These are phyloP conservation scores for Talpa occidentalis DNA, from an alignment of 2,113 vertebrate species.

Conservation along the genomic window DNA sequence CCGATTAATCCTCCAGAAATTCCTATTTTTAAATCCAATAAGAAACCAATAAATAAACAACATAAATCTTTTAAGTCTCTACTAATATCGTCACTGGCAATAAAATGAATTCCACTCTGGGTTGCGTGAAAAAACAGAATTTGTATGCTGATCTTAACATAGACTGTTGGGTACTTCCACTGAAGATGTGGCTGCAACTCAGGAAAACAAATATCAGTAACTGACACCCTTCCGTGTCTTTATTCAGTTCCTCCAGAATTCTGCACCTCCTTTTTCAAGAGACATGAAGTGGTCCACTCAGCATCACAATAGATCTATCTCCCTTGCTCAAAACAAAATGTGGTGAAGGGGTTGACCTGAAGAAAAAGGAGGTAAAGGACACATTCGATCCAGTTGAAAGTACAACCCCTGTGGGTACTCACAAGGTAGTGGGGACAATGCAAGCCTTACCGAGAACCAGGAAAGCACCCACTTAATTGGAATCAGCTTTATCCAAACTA, in stretches of 20 bases:
- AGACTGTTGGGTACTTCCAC: neutral
- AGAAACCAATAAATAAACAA: neutral
- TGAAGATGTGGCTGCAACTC: neutral
- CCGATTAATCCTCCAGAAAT: neutral
- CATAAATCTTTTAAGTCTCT: neutral
- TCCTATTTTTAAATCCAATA: neutral
- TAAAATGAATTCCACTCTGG: constrained; percentile 55
- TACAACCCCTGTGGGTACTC: neutral
- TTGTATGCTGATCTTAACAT: constrained; percentile 5
- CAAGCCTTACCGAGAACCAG: neutral
- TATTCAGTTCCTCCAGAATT: neutral
- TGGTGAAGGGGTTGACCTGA: neutral
- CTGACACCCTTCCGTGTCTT: neutral
- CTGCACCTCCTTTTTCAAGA: neutral
- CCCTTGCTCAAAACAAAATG: neutral
- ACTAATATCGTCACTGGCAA: neutral
- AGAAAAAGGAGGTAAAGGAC: neutral
- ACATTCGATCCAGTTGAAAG: neutral
- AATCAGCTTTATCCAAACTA: neutral
- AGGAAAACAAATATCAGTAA: neutral
- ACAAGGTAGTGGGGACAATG: neutral
- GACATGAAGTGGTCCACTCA: neutral
- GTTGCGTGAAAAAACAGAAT: constrained; percentile 43
- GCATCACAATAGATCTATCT: neutral
- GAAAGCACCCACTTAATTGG: neutral